phyloP scores from a whole-genome alignment of 1,140 invertebrate species.

The Brevipalpus yothersi region DNA sequence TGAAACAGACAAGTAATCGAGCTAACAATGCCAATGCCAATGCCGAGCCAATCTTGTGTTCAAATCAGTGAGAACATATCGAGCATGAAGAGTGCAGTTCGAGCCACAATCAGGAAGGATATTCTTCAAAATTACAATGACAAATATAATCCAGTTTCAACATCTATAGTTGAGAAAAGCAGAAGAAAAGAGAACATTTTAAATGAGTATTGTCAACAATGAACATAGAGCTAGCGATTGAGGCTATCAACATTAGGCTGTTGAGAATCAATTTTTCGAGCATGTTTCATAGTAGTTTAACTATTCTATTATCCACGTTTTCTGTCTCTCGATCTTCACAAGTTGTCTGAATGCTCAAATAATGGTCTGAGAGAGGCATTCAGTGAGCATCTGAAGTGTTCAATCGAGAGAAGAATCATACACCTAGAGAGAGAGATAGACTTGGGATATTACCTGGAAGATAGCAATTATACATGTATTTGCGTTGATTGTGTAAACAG shows the following conservation, averaged over 20 bases:
- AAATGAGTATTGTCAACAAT: slow-evolving; percentile 4
- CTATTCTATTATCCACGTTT: too few relatives aligned
- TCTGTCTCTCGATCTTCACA: too few relatives aligned
- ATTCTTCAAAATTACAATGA: slow-evolving; percentile 51
- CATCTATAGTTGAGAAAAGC: too few relatives aligned
- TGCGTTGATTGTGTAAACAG: slow-evolving; percentile 51
- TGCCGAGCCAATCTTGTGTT: slow-evolving; percentile 35
- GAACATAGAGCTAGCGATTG: too few relatives aligned
- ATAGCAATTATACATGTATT: slow-evolving; percentile 59
- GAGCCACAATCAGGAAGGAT: slow-evolving; percentile 73
- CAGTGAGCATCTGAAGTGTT: too few relatives aligned
- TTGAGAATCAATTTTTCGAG: background rate
- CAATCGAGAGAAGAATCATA: too few relatives aligned
- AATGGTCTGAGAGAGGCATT: too few relatives aligned
- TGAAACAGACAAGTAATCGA: slow-evolving; percentile 35
- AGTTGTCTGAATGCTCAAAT: too few relatives aligned
- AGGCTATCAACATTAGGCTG: too few relatives aligned
- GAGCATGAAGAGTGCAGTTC: slow-evolving; percentile 80
- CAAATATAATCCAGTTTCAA: slow-evolving; percentile 34
- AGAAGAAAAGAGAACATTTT: too few relatives aligned
- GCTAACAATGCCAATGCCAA: background rate
- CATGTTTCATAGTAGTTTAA: too few relatives aligned
- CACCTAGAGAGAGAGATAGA: too few relatives aligned
- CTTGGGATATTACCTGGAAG: slow-evolving; percentile 42
- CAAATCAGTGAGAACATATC: slow-evolving; percentile 77